Evolutionary conservation across 2,888 invertebrate species (phyloP).

Genomic region (Bhutanitis thaidina): DNA sequence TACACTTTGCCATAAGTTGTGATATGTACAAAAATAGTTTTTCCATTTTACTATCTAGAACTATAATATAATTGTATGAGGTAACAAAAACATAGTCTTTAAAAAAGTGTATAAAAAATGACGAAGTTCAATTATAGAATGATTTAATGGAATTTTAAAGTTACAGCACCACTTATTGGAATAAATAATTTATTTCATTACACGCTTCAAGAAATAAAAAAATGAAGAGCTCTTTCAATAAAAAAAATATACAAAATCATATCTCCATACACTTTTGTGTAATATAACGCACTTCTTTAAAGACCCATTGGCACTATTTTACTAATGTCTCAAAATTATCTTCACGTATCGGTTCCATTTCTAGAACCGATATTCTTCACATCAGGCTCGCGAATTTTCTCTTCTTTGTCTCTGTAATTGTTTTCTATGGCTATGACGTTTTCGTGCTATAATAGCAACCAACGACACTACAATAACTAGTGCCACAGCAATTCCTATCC

Average conservation of each 20-base stretch:
- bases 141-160: constrained; percentile 22
- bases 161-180: constrained; percentile 28
- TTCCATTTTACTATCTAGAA: constrained; percentile 54
- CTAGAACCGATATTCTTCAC: constrained; percentile 78
- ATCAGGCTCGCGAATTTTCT: constrained; percentile 69
- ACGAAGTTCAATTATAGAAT: constrained; percentile 23
- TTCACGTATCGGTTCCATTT: constrained; percentile 49
- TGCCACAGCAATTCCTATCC: constrained; percentile 72
- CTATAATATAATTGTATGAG: constrained; percentile 29
- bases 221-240: constrained; percentile 14
- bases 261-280: constrained; percentile 35
- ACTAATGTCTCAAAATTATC: constrained; percentile 38
- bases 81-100: constrained; percentile 19
- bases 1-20: constrained; percentile 63
- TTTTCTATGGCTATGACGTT: constrained; percentile 74
- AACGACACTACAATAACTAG: constrained; percentile 58
- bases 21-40: constrained; percentile 79
- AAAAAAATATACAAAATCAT: constrained; percentile 32
- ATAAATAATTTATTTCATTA: constrained; percentile 16
- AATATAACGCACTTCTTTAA: constrained; percentile 37
- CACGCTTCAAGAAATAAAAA: constrained; percentile 17
- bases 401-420: constrained; percentile 68
- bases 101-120: constrained; percentile 14
- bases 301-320: constrained; percentile 55
- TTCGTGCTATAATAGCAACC: constrained; percentile 68